phyloP scores from a whole-genome alignment of 1,140 invertebrate species.

The Proales similis region DNA sequence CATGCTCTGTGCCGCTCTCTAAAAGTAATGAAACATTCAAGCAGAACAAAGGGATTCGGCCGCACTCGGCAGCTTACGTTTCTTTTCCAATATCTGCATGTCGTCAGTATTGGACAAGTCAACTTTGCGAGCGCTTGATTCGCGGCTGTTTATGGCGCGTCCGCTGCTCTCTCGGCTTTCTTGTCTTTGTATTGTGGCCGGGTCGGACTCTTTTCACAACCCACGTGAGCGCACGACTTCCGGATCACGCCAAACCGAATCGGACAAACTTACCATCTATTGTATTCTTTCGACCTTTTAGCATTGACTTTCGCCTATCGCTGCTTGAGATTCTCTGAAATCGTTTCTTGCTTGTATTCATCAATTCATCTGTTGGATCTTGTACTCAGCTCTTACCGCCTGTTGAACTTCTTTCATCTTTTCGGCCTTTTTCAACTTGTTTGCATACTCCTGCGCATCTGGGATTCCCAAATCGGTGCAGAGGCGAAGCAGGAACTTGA shows the following conservation, averaged over 20 bases:
- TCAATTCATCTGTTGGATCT: neutral
- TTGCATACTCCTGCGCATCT: slow-evolving; percentile 68
- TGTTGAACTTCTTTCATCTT: slow-evolving; percentile 64
- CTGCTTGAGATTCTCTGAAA: slow-evolving; percentile 35
- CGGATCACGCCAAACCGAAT: too few species aligned
- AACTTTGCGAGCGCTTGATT: slow-evolving; percentile 12
- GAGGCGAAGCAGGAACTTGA: slow-evolving; percentile 73
- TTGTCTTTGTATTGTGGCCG: slow-evolving; percentile 19
- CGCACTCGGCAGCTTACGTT: neutral
- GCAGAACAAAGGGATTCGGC: slow-evolving; percentile 36
- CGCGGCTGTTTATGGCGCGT: slow-evolving; percentile 4
- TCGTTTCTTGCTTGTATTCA: neutral
- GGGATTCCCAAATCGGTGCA: slow-evolving; percentile 69
- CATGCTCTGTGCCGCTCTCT: slow-evolving; percentile 10
- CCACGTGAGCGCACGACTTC: neutral
- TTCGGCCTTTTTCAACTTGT: slow-evolving; percentile 73
- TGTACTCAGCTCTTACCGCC: slow-evolving; percentile 47
- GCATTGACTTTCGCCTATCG: slow-evolving; percentile 35
- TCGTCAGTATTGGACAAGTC: slow-evolving; percentile 28
- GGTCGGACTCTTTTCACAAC: slow-evolving; percentile 10
- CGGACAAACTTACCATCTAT: slow-evolving; percentile 9
- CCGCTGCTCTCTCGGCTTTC: slow-evolving; percentile 17
- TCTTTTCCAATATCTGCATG: slow-evolving; percentile 6
- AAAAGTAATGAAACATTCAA: slow-evolving; percentile 37
- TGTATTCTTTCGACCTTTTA: slow-evolving; percentile 38